Base-by-base conservation (phyloP, 2,888 invertebrate genomes). In the Pyrgus malvae region DNA sequence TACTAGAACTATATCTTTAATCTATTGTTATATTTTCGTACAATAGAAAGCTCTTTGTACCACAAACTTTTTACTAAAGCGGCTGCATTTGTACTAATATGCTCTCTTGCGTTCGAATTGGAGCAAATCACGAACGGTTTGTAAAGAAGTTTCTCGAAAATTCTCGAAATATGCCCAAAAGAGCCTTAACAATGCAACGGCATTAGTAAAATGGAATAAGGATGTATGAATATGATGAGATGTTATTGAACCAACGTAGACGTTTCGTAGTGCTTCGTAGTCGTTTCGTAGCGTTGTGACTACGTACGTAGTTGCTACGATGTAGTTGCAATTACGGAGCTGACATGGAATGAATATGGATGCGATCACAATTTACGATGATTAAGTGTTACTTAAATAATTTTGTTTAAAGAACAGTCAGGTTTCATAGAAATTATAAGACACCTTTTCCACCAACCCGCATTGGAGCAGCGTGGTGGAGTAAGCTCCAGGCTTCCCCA, bases 161-260 rank as follows among this genome's bases (percentile, higher is more conserved):
- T 40, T 23, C 1, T 8, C 14, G 19, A 16, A 41, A 41, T 11
- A 41, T 41, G 41, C 41, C 14, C 25, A 41, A 41, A 41, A 25
- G 41, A 9, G 16, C 8, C 23, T 16, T 25, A 41, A 41, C 41
- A 41, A 41, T 40, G 40, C 40, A 12, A 40, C 14, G 14, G 25
- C 25, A 41, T 41, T 41, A 41, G 41, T 41, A 25, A 25, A 41
- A 41, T 41, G 23, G 25, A 41, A 41, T 41, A 25, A 41, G 41
- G 3, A 25, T 41, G 12, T 19, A 2, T 6, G 3, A 41, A 27
- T 8, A 14, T 2, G 41, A n/a, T n/a, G 8, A 41, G 41, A 14
- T 25, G 21, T 40, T 1, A 21, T 2, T 14, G 35, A 6, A 0
- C 7, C 7, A 6, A 8, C 40, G 40, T 37, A 21, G 25, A 19